These are phyloP conservation scores for Tholera decimalis DNA, from an alignment of 2,888 invertebrate species.

Conservation along the genomic window DNA sequence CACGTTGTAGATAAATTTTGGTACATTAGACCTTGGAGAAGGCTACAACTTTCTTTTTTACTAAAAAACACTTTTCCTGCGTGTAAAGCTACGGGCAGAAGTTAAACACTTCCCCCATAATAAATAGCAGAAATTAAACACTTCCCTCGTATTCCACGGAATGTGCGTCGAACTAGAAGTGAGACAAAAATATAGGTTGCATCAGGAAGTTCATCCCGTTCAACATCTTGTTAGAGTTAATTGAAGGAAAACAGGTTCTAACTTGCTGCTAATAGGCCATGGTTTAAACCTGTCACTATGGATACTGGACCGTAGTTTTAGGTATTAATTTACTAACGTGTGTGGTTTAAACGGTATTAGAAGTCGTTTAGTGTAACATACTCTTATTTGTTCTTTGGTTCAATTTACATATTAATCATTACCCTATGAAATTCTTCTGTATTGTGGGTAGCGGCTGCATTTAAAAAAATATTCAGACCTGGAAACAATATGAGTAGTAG, in stretches of 20 bases:
- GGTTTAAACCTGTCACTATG: conserved; percentile 49
- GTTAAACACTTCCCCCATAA: too few relatives aligned
- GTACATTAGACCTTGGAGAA: too few relatives aligned
- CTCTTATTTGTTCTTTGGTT: not conserved
- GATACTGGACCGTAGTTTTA: conserved; percentile 28
- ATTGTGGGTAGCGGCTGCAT: too few relatives aligned
- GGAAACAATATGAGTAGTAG: too few relatives aligned
- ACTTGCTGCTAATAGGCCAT: conserved; percentile 47
- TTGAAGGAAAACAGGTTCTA: conserved; percentile 54
- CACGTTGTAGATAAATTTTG: too few relatives aligned
- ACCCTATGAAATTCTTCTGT: too few relatives aligned
- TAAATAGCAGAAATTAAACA: too few relatives aligned
- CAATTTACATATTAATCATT: too few relatives aligned
- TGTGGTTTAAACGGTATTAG: conserved; percentile 22
- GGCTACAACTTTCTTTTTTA: too few relatives aligned
- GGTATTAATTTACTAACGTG: conserved; percentile 39
- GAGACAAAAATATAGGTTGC: conserved; percentile 56
- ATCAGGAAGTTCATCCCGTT: conserved; percentile 50
- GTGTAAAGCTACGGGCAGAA: too few relatives aligned
- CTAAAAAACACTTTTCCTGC: too few relatives aligned
- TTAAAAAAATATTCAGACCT: too few relatives aligned
- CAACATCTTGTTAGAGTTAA: conserved; percentile 51
- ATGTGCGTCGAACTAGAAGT: conserved; percentile 17
- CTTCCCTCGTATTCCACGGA: not conserved
- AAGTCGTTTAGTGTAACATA: not conserved